Evolutionary conservation across 1,140 invertebrate species (phyloP), one percentile per base, ranked within the genome.

Genomic region (Latrodectus geometricus): DNA sequence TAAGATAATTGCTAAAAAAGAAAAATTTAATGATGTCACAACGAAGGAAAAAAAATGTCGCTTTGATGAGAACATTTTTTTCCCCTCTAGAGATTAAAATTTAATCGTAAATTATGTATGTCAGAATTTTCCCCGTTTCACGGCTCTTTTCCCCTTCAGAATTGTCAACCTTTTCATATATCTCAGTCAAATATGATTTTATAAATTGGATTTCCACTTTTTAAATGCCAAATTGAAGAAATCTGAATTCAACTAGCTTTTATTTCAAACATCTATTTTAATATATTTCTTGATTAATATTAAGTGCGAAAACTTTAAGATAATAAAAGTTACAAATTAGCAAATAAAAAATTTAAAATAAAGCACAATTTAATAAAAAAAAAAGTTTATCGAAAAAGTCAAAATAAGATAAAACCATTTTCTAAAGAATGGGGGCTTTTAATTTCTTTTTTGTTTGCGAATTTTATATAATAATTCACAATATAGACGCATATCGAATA

Each of bases 51-150:
- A 76, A 84, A 76, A 76, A 76, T 84, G 82, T 84, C 82, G 73
- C 61, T 76, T 76, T 76, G 82, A 84, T 83, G 82, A 84, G 66
- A 79, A 35, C 15, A 14, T 81, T 76, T 84, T 80, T 49, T 76
- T 75, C 21, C 48, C 54, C 11, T 68, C 49, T 56, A 76, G 52
- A 84, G 82, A 84, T 84, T 84, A 84, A 84, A 84, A 73, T 84
- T 84, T 84, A 84, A 84, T 84, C 82, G 82, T 69, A 84, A 84
- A 84, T 84, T 84, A 84, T 84, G 82, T 69, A 50, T 76, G 82
- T 84, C 82, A 84, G n/a, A 72, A 54, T 66, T 23, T 73, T 50
- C 17, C 54, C 17, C 54, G 11, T 74, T 50, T 54, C 48, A 11
- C 21, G 9, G 21, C 50, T 56, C 35, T 17, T 78, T 74, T 66